phyloP scores from a whole-genome alignment of 2,113 vertebrate species.

The Aspiorhynchus laticeps region DNA sequence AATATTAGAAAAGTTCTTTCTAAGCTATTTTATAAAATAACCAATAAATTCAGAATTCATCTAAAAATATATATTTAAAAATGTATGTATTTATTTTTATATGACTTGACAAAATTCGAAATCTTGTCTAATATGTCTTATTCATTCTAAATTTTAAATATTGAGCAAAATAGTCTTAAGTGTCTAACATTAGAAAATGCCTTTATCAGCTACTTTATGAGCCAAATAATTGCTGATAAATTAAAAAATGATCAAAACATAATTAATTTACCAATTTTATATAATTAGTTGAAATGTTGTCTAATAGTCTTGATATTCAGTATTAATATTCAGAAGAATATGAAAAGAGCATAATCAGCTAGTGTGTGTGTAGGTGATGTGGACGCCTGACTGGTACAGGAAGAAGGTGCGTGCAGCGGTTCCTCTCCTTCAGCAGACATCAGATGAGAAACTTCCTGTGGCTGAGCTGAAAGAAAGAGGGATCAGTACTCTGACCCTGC shows the following conservation, averaged over 20 bases:
- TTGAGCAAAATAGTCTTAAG: neutral
- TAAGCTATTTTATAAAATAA: neutral
- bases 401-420: slow-evolving; percentile 79
- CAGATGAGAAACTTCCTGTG: slow-evolving; percentile 78
- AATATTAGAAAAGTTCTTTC: neutral
- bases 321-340: neutral
- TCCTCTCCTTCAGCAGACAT: slow-evolving; percentile 82
- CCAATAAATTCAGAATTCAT: neutral
- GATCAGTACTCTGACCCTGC: slow-evolving; percentile 83
- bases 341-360: neutral
- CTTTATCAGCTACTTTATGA: neutral
- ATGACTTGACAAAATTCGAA: neutral
- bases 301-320: neutral
- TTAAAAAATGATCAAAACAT: slow-evolving; percentile 4
- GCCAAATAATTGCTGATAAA: neutral
- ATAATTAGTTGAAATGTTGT: neutral
- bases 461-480: slow-evolving; percentile 76
- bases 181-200: neutral
- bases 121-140: neutral
- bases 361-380: slow-evolving; percentile 81
- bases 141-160: neutral
- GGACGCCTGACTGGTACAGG: slow-evolving; percentile 82
- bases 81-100: neutral
- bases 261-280: neutral
- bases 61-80: neutral